A percentile compares a stretch with the other conserved stretches of the same genome.
phyloP scores from a whole-genome alignment of 1,140 invertebrate genomes.

The Dendroctonus valens region DNA sequence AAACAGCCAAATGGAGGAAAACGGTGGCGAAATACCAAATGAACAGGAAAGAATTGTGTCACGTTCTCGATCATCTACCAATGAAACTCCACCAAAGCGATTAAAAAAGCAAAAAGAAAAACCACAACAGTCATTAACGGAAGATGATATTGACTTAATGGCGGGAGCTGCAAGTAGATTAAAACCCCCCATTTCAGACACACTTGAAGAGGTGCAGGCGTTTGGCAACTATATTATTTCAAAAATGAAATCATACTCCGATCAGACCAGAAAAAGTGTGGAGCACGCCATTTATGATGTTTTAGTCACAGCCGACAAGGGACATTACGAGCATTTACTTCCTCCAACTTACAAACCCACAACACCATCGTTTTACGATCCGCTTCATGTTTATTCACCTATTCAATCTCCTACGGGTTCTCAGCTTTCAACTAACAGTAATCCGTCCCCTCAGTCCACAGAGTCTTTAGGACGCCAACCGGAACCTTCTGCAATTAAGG shows the following conservation, averaged over 20 bases:
- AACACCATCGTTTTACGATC: slow-evolving; percentile 12
- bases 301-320: slow-evolving; percentile 11
- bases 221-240: slow-evolving; percentile 22
- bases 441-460: slow-evolving; percentile 15
- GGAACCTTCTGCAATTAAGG: not conserved
- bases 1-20: slow-evolving; percentile 6
- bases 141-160: slow-evolving; percentile 21
- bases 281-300: slow-evolving; percentile 16
- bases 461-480: slow-evolving; percentile 5
- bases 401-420: slow-evolving; percentile 11
- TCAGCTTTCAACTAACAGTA: slow-evolving; percentile 11
- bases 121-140: slow-evolving; percentile 9
- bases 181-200: slow-evolving; percentile 11
- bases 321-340: slow-evolving; percentile 15
- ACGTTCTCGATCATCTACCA: slow-evolving; percentile 15
- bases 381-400: slow-evolving; percentile 6
- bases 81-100: slow-evolving; percentile 7
- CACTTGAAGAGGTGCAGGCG: slow-evolving; percentile 16
- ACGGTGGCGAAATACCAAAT: slow-evolving; percentile 8
- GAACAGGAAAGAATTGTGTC: slow-evolving; percentile 2
- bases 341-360: slow-evolving; percentile 12
- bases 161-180: slow-evolving; percentile 14
- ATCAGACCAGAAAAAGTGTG: slow-evolving; percentile 6
- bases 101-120: slow-evolving; percentile 10
- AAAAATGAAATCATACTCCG: slow-evolving; percentile 21